Base-by-base conservation (phyloP, 2,888 invertebrate genomes). In the Meteorus cinctellus region DNA sequence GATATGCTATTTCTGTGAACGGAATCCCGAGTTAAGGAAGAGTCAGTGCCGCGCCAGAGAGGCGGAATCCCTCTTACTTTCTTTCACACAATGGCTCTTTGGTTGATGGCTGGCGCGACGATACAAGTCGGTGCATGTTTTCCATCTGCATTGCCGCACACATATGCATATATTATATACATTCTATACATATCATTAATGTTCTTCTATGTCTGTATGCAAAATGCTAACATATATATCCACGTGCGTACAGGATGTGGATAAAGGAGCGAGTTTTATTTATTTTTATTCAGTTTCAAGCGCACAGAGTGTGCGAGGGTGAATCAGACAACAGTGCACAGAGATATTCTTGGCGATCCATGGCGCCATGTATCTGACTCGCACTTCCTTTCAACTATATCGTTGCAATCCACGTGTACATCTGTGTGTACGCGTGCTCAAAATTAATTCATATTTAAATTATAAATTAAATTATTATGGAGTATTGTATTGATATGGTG, bases 281-380 rank as follows among this genome's bases (percentile, higher is more conserved):
- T 51, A 24, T 24, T 24, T 19, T 63, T 79, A 45, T 67, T 79
- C 70, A 74, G 74, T 73, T 31, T 60, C 66, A 59, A 73, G 36
- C 77, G 77, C 75, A 76, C 79, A 31, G 77, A 73, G 73, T 19
- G 77, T 76, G 74, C 79, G 69, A 70, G 78, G 79, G 78, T 86
- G 86, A 86, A 86, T 86, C 86, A 86, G 86, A 85, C 85, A 55
- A 2, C n/a, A 55, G 19, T 55, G 6, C 10, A 55, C 19, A 55
- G 81, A 85, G 86, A 87, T 86, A 87, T 85, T 86, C 84, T 80
- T 82, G 84, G 83, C 83, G 84, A 86, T 82, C 83, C 82, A 79
- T 84, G 87, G 86, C 86, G 86, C 86, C 86, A 84, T 81, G 79
- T 36, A 66, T 72, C 62, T 73, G 48, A 31, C 48, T 36, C 27